phyloP scores from a whole-genome alignment of 37 sponge, comb jelly and placozoan genomes.

The Tethya wilhelma region DNA sequence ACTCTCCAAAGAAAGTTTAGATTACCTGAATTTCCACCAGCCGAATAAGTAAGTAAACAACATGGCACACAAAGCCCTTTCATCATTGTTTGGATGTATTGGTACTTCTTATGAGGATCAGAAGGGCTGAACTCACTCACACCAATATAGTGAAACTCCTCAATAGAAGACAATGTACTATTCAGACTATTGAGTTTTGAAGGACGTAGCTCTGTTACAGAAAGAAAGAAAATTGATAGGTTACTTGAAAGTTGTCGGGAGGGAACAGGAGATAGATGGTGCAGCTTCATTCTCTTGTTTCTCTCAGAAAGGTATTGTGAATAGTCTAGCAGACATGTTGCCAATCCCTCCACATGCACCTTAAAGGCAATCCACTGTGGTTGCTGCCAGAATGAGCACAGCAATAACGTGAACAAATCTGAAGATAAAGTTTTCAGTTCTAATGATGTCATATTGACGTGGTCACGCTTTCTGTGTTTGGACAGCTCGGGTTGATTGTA shows the following conservation, averaged over 20 bases:
- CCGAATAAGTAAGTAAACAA: constrained; percentile 25
- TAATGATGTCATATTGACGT: constrained; percentile 1
- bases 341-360: constrained; percentile 1
- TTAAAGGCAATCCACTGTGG: constrained; percentile 6
- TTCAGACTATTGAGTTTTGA: neutral
- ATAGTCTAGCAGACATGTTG: constrained; percentile 9
- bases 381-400: constrained; percentile 15
- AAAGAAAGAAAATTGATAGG: neutral
- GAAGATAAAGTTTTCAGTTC: constrained; percentile 13
- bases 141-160: neutral
- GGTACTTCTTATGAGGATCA: neutral
- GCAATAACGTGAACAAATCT: constrained; percentile 8
- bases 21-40: constrained; percentile 54
- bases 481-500: constrained; percentile 14
- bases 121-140: neutral
- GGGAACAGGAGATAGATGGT: constrained; percentile 5
- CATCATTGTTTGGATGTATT: neutral
- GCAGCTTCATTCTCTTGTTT: constrained; percentile 30
- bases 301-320: constrained; percentile 23
- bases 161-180: neutral
- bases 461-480: constrained; percentile 23
- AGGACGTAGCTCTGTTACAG: neutral
- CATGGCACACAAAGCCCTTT: constrained; percentile 2
- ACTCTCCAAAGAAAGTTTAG: constrained; percentile 39
- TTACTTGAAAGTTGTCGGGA: constrained; percentile 13